phyloP scores from a whole-genome alignment of 30 jellyfish, hydroid and myxozoan species.

The Pseudorhiza aurosa region DNA sequence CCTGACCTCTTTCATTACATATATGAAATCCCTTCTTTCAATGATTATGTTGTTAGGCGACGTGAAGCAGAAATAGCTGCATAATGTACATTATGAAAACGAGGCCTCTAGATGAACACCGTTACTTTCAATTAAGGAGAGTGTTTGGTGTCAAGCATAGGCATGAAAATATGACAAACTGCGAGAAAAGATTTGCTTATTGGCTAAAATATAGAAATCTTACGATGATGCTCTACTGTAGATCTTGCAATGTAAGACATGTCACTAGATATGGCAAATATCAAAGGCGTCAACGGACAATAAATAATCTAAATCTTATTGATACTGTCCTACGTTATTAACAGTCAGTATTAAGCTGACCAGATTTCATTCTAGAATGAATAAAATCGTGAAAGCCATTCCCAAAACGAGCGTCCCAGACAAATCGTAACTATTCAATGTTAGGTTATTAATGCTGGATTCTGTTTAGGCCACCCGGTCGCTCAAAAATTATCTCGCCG shows the following conservation, averaged over 20 bases:
- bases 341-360: neutral
- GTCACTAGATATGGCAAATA: slow-evolving; percentile 1
- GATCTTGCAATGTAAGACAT: neutral
- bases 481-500: too few species aligned
- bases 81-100: too few species aligned
- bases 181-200: slow-evolving; percentile 3
- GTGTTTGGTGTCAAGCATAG: neutral
- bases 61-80: too few species aligned
- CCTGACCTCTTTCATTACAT: too few species aligned
- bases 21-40: too few species aligned
- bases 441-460: too few species aligned
- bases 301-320: neutral
- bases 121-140: too few species aligned
- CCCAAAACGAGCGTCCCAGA: neutral
- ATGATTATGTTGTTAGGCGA: too few species aligned
- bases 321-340: neutral
- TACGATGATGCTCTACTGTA: neutral
- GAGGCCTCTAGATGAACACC: too few species aligned
- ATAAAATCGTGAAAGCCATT: neutral
- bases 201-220: slow-evolving; percentile 7
- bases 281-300: neutral
- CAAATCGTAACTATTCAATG: too few species aligned
- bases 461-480: too few species aligned
- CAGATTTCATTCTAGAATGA: neutral
- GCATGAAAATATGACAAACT: neutral